These are phyloP conservation scores for Ochotona princeps DNA, from an alignment of 2,113 vertebrate species.

Conservation along the genomic window DNA sequence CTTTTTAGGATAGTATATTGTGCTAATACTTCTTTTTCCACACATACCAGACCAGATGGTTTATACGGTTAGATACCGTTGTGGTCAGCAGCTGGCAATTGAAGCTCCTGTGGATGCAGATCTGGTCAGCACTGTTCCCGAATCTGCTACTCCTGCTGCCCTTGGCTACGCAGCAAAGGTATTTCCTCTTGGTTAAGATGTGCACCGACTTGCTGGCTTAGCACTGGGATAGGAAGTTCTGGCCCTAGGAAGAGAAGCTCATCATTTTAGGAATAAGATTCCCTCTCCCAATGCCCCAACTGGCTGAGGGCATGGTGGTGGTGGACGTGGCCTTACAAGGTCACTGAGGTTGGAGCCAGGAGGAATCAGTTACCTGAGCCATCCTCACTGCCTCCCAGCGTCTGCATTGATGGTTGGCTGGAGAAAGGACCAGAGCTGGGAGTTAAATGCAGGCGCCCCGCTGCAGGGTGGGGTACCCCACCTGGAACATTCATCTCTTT, in stretches of 20 bases:
- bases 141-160: constrained; percentile 98
- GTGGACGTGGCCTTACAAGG: no score
- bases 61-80: constrained; percentile 95
- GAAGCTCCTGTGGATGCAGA: constrained; percentile 97
- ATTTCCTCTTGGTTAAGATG: constrained; percentile 39
- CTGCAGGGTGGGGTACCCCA: no score
- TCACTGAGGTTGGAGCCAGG: no score
- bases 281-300: no score
- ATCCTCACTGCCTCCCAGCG: no score
- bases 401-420: no score
- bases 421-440: no score
- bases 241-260: background rate
- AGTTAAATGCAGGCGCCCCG: no score
- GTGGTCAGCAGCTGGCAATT: constrained; percentile 95
- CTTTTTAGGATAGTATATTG: constrained; percentile 40
- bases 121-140: constrained; percentile 97
- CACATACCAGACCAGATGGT: constrained; percentile 95
- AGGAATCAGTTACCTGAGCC: no score
- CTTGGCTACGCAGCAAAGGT: constrained; percentile 97
- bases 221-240: background rate
- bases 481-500: background rate
- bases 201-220: background rate
- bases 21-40: constrained; percentile 33
- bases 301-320: no score
- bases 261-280: background rate